Base-by-base conservation (phyloP, 2,113 vertebrate genomes). In the Donacobius atricapilla region DNA sequence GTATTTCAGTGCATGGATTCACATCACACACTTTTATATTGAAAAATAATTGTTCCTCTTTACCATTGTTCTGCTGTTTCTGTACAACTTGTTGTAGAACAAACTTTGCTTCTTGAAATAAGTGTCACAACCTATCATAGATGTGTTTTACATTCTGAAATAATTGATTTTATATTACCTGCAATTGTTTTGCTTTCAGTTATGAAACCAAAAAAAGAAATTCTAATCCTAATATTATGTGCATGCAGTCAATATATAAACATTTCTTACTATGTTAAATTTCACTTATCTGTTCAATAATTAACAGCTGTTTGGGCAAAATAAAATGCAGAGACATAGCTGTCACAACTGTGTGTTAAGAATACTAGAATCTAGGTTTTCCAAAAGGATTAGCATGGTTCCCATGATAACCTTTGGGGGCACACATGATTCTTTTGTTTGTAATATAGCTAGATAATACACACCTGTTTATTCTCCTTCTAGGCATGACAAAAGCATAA, bases 31-130 rank as follows among this genome's bases (percentile, higher is more conserved):
- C 90, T 79, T 95, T 94, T 97, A 90, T 73, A 58, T 47, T 96
- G 78, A 82, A 89, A 97, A 97, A 97, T 92, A 92, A 89, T 95
- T 95, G 58, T 71, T 94, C 42, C 40, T 87, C 70, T 77, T 69
- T 50, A 64, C 54, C 13, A 16, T 31, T 83, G 54, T 94, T 96
- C 92, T 93, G 28, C 63, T 77, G 21, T 53, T 75, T 39, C 82
- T 71, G 17, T 58, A 44, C 7, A 35, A 71, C 27, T n/a, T 93
- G 66, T 18, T 83, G 47, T 64, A 75, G 37, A 95, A 78, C 51
- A 72, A 90, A 78, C 37, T 39, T 69, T 83, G 45, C 30, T 69
- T 91, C 68, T 79, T 95, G 51, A 92, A 78, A 58, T 80, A 96
- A 93, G 56, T 83, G 39, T 57, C 83, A 51, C 33, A 95, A 61